Evolutionary conservation across 2,113 vertebrate species (phyloP).

Genomic region (Tetrao urogallus): DNA sequence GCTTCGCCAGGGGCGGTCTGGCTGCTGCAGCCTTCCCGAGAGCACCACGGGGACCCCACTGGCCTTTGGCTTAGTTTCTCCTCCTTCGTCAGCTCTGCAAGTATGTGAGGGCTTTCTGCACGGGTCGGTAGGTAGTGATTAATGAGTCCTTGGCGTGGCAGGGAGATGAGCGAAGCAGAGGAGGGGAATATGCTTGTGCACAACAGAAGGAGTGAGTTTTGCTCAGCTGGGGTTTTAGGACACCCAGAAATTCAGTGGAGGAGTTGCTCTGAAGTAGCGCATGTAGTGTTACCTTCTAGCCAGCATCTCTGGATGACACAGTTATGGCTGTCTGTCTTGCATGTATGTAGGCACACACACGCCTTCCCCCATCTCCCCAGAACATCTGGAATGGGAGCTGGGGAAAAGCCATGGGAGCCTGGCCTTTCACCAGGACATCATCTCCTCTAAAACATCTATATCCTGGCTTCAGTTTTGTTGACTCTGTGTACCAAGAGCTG

Average conservation of each 20-base stretch:
- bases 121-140: background rate
- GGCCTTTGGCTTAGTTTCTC: background rate
- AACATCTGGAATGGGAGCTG: background rate
- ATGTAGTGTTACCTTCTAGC: background rate
- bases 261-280: background rate
- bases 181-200: background rate
- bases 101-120: background rate
- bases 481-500: background rate
- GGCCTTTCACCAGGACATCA: background rate
- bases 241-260: rapidly evolving
- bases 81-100: background rate
- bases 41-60: background rate
- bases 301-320: rapidly evolving
- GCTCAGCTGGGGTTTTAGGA: background rate
- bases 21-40: background rate
- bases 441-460: background rate
- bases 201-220: background rate
- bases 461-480: background rate
- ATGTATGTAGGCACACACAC: rapidly evolving
- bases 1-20: background rate
- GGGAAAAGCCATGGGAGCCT: background rate
- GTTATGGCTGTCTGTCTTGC: background rate
- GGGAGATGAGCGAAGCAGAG: background rate
- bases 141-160: background rate
- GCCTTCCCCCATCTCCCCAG: background rate